Percentiles rank a stretch among this genome's conserved stretches.
Conservation (phyloP, 2,888 invertebrate species). For the Hydriomena furcata region DNA sequence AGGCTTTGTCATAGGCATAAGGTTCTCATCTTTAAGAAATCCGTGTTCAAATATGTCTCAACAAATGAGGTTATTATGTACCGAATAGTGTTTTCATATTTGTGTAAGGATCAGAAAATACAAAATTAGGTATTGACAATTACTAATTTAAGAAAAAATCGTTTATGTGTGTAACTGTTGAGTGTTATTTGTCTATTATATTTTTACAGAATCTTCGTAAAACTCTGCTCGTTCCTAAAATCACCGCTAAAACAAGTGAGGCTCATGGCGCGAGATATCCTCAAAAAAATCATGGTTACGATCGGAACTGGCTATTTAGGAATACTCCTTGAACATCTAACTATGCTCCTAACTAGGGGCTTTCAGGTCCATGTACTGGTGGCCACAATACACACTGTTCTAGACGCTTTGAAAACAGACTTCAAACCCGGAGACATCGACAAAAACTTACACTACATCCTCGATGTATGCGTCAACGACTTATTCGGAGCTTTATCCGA, state of each 20-base stretch:
- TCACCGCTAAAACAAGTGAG: slow-evolving; percentile 95
- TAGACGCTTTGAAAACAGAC: slow-evolving; percentile 87
- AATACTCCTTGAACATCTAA: slow-evolving; percentile 91
- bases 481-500: slow-evolving; percentile 94
- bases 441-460: slow-evolving; percentile 88
- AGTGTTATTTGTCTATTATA: too few species aligned
- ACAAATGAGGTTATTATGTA: too few species aligned
- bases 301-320: slow-evolving; percentile 93
- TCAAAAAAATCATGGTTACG: slow-evolving; percentile 94
- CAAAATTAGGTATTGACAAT: too few species aligned
- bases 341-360: slow-evolving; percentile 91
- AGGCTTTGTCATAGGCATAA: too few species aligned
- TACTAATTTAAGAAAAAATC: too few species aligned
- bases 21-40: too few species aligned
- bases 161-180: too few species aligned
- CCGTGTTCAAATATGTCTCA: too few species aligned
- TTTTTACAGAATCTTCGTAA: slow-evolving; percentile 90
- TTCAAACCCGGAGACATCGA: slow-evolving; percentile 92
- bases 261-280: slow-evolving; percentile 92
- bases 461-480: slow-evolving; percentile 94
- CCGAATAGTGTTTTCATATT: too few species aligned
- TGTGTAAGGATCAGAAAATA: too few species aligned
- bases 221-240: slow-evolving; percentile 94
- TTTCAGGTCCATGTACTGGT: slow-evolving; percentile 97
- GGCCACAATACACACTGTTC: slow-evolving; percentile 92